Conservation (phyloP, 1,140 invertebrate genomes). For the Ostrea edulis region DNA sequence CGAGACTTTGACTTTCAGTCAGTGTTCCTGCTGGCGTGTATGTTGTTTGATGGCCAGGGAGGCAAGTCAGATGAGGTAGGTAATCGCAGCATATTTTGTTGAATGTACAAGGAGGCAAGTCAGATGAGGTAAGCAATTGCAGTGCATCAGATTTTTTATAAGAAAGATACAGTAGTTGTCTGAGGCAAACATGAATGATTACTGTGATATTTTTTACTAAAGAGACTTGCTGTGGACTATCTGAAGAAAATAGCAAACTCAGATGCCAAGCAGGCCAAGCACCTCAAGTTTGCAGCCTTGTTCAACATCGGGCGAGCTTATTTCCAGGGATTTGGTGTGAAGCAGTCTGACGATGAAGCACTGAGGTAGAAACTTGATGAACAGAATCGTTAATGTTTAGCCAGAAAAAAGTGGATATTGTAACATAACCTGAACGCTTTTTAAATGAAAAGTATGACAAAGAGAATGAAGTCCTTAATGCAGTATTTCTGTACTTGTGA, state of each 20-base stretch:
- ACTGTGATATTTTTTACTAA: constrained; percentile 17
- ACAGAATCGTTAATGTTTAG: too few species aligned
- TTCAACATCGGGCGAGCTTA: constrained; percentile 78
- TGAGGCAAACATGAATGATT: not conserved
- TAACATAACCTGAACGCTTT: too few species aligned
- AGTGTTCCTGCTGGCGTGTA: constrained; percentile 75
- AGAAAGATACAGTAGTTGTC: too few species aligned
- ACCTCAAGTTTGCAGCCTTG: constrained; percentile 72
- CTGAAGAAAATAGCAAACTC: constrained; percentile 71
- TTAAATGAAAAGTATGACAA: too few species aligned
- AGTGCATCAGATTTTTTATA: not conserved
- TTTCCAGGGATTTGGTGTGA: constrained; percentile 77
- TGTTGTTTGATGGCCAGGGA: constrained; percentile 77
- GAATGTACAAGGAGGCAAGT: too few species aligned
- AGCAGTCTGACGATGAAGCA: constrained; percentile 76
- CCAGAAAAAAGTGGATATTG: too few species aligned
- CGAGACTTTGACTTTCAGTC: constrained; percentile 76
- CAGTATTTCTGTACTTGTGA: not conserved
- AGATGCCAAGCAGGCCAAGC: constrained; percentile 62
- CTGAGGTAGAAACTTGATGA: constrained; percentile 70
- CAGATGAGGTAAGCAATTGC: constrained; percentile 58
- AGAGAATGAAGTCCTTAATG: too few species aligned
- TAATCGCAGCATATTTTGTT: too few species aligned
- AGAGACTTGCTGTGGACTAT: constrained; percentile 74
- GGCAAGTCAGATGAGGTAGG: constrained; percentile 64